Conservation (phyloP, 2,797 vertebrate genomes). For the Micrastur ruficollis region DNA sequence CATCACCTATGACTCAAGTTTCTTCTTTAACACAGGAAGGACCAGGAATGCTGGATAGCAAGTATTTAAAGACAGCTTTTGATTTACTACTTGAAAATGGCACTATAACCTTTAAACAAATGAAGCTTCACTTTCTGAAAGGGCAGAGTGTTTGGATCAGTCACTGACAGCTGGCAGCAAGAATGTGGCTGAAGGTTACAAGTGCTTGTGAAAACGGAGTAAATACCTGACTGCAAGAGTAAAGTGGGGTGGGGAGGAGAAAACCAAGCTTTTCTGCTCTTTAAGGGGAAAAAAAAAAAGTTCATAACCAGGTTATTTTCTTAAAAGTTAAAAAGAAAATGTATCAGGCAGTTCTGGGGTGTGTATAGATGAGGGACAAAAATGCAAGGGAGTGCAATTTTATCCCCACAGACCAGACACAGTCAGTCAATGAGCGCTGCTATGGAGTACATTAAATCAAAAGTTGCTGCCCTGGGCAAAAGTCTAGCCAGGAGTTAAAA, state of each 20-base stretch:
- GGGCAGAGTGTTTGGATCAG: not conserved
- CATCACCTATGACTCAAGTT: not conserved
- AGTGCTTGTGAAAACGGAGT: not conserved
- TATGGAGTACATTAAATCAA: not conserved
- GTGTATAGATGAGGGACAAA: not conserved
- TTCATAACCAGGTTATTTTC: not conserved
- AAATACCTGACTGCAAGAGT: not conserved
- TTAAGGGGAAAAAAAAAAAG: not conserved
- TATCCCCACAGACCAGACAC: not conserved
- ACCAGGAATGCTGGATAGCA: not conserved
- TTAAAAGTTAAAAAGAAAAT: not conserved
- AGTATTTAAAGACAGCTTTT: not conserved
- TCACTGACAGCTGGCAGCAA: not conserved
- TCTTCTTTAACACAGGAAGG: not conserved
- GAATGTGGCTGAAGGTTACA: not conserved
- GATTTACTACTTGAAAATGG: slow-evolving; percentile 18
- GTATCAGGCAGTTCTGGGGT: not conserved
- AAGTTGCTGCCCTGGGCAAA: slow-evolving; percentile 26
- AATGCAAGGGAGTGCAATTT: not conserved
- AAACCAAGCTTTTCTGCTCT: not conserved
- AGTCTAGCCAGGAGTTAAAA: not conserved
- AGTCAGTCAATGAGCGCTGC: not conserved
- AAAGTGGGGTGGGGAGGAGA: not conserved
- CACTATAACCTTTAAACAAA: slow-evolving; percentile 19
- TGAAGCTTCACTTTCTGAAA: slow-evolving; percentile 13